These are phyloP conservation scores for Eunapius fragilis DNA, from an alignment of 37 sponge, comb jelly and placozoan species.

Conservation along the genomic window DNA sequence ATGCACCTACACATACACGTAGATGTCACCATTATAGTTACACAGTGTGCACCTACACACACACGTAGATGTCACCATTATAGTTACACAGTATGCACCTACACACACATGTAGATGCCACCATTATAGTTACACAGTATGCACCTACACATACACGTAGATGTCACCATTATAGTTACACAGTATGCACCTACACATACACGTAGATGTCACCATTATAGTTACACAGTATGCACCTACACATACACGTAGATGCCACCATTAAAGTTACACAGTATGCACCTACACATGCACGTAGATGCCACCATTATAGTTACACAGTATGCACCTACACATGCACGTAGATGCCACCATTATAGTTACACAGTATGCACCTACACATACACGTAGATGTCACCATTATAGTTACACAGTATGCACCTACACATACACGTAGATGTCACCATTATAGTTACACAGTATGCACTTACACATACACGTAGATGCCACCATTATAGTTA, in stretches of 20 bases:
- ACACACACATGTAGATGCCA: neutral
- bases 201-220: neutral
- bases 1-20: neutral
- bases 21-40: neutral
- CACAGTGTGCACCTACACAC: too few species aligned
- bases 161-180: too few species aligned
- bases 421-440: slow-evolving; percentile 24
- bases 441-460: too few species aligned
- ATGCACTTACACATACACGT: slow-evolving; percentile 14
- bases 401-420: neutral
- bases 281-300: neutral
- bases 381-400: neutral
- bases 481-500: too few species aligned
- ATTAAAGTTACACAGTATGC: too few species aligned
- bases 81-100: too few species aligned
- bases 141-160: neutral
- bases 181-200: neutral
- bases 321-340: neutral
- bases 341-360: neutral
- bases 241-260: neutral
- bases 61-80: too few species aligned
- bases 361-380: neutral
- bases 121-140: neutral
- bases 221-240: neutral
- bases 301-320: neutral